These are phyloP conservation scores for Psittacula echo DNA, from an alignment of 2,797 vertebrate species.

Conservation along the genomic window DNA sequence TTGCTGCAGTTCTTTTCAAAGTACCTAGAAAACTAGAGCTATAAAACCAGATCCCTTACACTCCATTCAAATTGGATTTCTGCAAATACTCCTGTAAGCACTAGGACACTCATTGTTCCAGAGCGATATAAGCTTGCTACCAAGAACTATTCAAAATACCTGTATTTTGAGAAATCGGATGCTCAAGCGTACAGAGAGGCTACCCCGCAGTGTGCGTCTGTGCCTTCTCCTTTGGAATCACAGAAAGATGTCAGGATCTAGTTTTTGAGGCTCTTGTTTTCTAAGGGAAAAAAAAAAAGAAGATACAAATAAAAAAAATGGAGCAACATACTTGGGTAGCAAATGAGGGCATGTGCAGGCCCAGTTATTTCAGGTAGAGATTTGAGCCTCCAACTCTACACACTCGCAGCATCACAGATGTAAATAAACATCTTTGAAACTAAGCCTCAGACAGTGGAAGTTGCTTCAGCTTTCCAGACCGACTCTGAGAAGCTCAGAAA, in stretches of 20 bases:
- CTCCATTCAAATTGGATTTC: not conserved
- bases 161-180: slow-evolving; percentile 27
- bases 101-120: not conserved
- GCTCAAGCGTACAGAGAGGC: not conserved
- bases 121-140: not conserved
- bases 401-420: not conserved
- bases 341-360: not conserved
- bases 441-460: not conserved
- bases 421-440: not conserved
- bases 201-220: not conserved
- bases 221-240: slow-evolving; percentile 41
- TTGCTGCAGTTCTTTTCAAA: not conserved
- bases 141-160: slow-evolving; percentile 33
- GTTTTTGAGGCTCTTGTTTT: slow-evolving; percentile 45
- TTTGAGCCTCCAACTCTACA: not conserved
- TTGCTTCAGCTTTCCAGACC: not conserved
- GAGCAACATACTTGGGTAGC: not conserved
- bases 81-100: not conserved
- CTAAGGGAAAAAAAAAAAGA: not conserved
- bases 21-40: not conserved
- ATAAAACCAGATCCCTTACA: not conserved
- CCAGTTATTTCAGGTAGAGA: not conserved
- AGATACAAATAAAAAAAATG: slow-evolving; percentile 1
- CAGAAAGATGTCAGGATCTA: slow-evolving; percentile 20
- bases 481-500: not conserved